Percentiles rank a stretch among this genome's conserved stretches.
Evolutionary conservation across 2,888 invertebrate species (phyloP).

Genomic region (Lasius fuliginosus): DNA sequence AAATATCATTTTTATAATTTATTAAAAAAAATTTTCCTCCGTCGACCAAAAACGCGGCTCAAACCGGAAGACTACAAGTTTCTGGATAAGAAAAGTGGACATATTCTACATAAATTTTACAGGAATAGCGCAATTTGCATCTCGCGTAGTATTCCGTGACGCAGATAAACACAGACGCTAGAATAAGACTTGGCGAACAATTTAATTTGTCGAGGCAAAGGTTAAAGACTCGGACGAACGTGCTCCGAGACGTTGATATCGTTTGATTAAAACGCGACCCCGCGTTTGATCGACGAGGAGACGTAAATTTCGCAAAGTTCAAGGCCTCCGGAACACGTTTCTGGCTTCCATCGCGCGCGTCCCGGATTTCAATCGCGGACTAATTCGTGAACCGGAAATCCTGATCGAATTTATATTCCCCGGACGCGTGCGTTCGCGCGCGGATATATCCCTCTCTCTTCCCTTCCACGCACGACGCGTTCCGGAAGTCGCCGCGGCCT

Average conservation of each 20-base stretch:
- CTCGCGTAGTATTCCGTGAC: not conserved
- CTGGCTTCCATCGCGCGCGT: too few relatives aligned
- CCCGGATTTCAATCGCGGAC: not conserved
- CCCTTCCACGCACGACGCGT: not conserved
- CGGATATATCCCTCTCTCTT: not conserved
- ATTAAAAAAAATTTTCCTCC: not conserved
- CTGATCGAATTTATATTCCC: slow-evolving; percentile 9
- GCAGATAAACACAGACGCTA: not conserved
- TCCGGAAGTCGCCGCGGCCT: slow-evolving; percentile 16
- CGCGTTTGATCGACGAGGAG: not conserved
- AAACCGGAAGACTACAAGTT: not conserved
- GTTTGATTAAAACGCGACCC: slow-evolving; percentile 25
- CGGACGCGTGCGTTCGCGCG: not conserved
- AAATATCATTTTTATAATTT: not conserved
- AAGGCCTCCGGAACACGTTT: slow-evolving; percentile 9
- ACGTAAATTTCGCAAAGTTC: slow-evolving; percentile 37
- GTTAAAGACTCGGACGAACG: slow-evolving; percentile 23
- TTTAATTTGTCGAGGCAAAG: slow-evolving; percentile 38
- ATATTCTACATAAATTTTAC: slow-evolving; percentile 5
- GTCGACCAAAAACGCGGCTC: not conserved
- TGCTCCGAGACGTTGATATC: not conserved
- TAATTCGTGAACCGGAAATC: slow-evolving; percentile 20
- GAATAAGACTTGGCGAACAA: slow-evolving; percentile 22
- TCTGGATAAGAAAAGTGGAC: not conserved
- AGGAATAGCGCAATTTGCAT: slow-evolving; percentile 8